Evolutionary conservation across 1,140 invertebrate species (phyloP).

Genomic region (Drosophila bocki): DNA sequence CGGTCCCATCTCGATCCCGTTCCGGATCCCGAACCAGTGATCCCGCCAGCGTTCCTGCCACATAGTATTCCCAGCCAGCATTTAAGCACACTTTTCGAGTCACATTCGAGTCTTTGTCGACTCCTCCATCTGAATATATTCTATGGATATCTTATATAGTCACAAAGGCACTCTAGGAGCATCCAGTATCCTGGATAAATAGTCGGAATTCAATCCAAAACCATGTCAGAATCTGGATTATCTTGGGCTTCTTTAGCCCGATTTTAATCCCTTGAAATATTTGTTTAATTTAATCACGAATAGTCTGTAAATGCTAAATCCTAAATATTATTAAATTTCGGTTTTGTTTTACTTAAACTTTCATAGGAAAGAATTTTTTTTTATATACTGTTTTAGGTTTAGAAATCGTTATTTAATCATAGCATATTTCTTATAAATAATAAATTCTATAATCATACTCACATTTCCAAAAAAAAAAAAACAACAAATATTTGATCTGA

Average conservation of each 20-base stretch:
- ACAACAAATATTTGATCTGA: not conserved
- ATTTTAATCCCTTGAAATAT: not conserved
- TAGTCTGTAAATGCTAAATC: not conserved
- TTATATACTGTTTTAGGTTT: not conserved
- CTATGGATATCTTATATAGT: not conserved
- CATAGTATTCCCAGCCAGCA: constrained; percentile 58
- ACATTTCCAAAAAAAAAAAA: not conserved
- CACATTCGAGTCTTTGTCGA: not conserved
- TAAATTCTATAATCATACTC: not conserved
- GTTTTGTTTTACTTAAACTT: constrained; percentile 9
- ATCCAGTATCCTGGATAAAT: not conserved
- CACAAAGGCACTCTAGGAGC: not conserved
- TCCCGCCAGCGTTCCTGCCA: constrained; percentile 40
- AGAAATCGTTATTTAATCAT: not conserved
- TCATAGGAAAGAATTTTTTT: not conserved
- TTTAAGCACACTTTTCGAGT: not conserved
- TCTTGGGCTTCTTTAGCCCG: not conserved
- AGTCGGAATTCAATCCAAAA: not conserved
- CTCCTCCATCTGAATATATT: not conserved
- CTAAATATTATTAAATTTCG: not conserved
- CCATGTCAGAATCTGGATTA: not conserved
- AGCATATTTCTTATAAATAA: not conserved
- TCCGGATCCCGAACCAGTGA: constrained; percentile 1
- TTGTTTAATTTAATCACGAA: not conserved
- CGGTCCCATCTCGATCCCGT: not conserved